Evolutionary conservation across 1,140 invertebrate species (phyloP), one percentile per base, ranked within the genome.

Genomic region (Drosophila pandora): DNA sequence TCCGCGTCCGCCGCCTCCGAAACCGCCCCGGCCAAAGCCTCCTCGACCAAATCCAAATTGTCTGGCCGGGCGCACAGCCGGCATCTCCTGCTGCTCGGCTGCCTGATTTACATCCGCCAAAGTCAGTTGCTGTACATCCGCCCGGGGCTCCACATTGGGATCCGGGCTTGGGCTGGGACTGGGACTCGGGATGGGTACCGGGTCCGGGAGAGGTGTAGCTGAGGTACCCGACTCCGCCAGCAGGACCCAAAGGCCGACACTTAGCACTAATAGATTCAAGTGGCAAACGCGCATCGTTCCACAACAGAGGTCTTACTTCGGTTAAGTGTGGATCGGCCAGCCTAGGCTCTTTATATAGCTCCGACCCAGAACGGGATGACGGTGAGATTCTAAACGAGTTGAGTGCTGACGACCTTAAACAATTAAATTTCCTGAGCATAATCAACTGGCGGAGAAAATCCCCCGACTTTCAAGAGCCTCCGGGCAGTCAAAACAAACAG

Each of bases 391-490:
- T 84, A 87, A 84, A 74, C 81, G 73, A 81, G 82, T 76, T 68
- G 63, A 57, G 50, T 67, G 69, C 63, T 72, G 81, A 74, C 73
- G 82, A 75, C 79, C 79, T 87, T 39, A 53, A 65, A 63, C 77
- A 84, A 87, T 84, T 84, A 81, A 81, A 87, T 84, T 84, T 84
- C 82, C 82, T 81, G 73, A 62, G 73, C 77, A 81, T 84, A 74
- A 87, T 81, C 73, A 87, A 84, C 69, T 87, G 73, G 73, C 39
- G 57, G 67, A 73, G 61, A 76, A 70, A 84, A 84, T 77, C 58
- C 61, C 80, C 71, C 71, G 58, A 41, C 21, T 25, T 17, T 53
- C 60, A 62, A 61, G 58, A 49, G 52, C 67, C 76, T 8, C 47
- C 13, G 28, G 28, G 60, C 48, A 2, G 21, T 25, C 43, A 32